A percentile compares a stretch with the other conserved stretches of the same genome.
phyloP scores from a whole-genome alignment of 2,113 vertebrate genomes.

The Thinocorus orbignyianus region DNA sequence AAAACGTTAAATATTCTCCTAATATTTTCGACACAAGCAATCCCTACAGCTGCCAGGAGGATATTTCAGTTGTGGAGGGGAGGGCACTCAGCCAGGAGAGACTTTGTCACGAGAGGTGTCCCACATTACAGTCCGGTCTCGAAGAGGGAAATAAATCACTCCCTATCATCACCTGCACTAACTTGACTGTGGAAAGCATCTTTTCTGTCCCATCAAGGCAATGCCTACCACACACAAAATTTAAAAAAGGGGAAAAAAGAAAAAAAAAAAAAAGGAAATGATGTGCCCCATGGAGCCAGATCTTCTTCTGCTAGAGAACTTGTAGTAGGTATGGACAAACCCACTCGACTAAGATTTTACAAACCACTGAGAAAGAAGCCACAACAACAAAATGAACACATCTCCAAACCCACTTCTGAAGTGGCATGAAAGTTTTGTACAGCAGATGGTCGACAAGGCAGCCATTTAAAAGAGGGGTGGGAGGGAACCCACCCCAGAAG shows the following conservation, averaged over 20 bases:
- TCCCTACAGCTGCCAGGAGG: not conserved
- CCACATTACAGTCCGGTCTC: not conserved
- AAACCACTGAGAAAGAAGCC: not conserved
- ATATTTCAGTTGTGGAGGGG: not conserved
- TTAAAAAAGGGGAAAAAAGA: not conserved
- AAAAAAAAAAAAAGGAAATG: not conserved
- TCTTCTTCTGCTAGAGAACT: not conserved
- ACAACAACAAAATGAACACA: not conserved
- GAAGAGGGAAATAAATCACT: constrained; percentile 16
- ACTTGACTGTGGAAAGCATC: not conserved
- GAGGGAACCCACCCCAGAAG: not conserved
- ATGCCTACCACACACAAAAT: not conserved
- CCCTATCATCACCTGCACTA: not conserved
- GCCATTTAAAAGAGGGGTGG: not conserved
- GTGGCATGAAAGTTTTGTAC: not conserved
- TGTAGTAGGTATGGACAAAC: not conserved
- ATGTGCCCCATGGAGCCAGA: not conserved
- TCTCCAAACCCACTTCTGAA: not conserved
- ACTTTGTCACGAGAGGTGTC: not conserved
- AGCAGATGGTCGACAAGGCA: constrained; percentile 48
- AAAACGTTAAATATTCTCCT: constrained; percentile 2
- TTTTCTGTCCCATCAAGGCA: not conserved
- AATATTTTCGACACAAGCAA: not conserved
- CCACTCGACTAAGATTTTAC: not conserved
- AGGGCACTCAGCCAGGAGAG: not conserved